Evolutionary conservation across 2,888 invertebrate genomes (phyloP), one percentile per base, ranked within the genome.

Genomic region (Rotaria magnacalcarata): DNA sequence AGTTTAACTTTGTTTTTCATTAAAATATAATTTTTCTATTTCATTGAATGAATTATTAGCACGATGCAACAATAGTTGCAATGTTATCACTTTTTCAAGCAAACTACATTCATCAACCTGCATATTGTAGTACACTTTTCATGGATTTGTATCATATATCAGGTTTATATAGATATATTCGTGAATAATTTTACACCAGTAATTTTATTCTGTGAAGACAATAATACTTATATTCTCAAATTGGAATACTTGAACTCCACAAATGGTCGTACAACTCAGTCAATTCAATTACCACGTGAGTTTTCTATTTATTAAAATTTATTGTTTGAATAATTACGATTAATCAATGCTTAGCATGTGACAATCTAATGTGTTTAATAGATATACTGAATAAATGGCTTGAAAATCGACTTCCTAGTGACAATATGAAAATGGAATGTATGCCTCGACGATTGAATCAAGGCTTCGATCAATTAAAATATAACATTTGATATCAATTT

Each of bases 1-100:
- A n/a, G 47, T 11, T 27, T 54, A 67, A 14, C 14, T 34, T 27
- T 2, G 7, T 2, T 27, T 8, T 27, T 14, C 27, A 11, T 6
- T 27, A 14, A 60, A 1, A n/a, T 27, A 7, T 27, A 27, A 7
- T 60, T 27, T 27, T 11, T 50, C 14, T 50, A 50, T 34, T 50
- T 50, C 50, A 11, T 8, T 14, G 50, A 50, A 11, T 14, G 14
- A 50, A 43, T 47, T 75, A 24, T 3, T 75, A 86, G 85, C 86
- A 86, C 84, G 86, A 86, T 34, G 84, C 86, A 16, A 75, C 56
- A 47, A 50, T 86, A 58, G 86, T 85, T 34, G 60, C 85, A 43
- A 14, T 86, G 21, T 80, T 85, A 50, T 85, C 85, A 19, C n/a
- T 85, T 24, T 34, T 86, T 6, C 52, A 24, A n/a, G 67, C 41